phyloP scores from a whole-genome alignment of 2,888 invertebrate genomes.

The Spilosoma lubricipeda region DNA sequence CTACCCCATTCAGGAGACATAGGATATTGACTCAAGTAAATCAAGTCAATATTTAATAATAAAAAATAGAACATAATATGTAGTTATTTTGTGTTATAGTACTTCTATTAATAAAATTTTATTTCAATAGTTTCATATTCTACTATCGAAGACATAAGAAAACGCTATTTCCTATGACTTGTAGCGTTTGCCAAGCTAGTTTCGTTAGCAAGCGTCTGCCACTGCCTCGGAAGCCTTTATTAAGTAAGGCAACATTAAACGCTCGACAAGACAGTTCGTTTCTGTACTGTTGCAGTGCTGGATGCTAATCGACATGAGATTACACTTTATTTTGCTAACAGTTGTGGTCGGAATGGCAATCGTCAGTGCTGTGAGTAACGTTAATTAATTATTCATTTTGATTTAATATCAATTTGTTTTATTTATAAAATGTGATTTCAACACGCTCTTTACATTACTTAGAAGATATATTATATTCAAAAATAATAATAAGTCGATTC shows the following conservation, averaged over 20 bases:
- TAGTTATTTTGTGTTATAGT: too few relatives aligned
- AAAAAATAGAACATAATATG: too few relatives aligned
- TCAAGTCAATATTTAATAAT: neutral
- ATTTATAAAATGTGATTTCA: neutral
- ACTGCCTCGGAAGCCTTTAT: conserved; percentile 51
- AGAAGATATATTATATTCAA: neutral
- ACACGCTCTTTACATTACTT: neutral
- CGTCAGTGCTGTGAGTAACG: conserved; percentile 40
- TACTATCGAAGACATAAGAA: neutral
- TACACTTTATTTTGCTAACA: conserved; percentile 41
- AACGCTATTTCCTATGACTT: conserved; percentile 28
- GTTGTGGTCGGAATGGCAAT: conserved; percentile 27
- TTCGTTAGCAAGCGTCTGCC: conserved; percentile 52
- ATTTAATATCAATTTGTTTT: neutral
- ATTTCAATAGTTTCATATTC: neutral
- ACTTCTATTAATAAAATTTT: too few relatives aligned
- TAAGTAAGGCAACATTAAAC: conserved; percentile 54
- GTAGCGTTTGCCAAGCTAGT: conserved; percentile 39
- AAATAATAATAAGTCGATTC: neutral
- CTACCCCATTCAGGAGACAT: too few relatives aligned
- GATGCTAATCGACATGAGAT: conserved; percentile 53
- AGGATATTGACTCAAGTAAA: neutral
- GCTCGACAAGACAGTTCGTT: conserved; percentile 52
- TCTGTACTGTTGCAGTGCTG: conserved; percentile 37
- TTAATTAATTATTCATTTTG: neutral